Conservation (phyloP, 2,888 invertebrate genomes). For the Abrostola triplasia region DNA sequence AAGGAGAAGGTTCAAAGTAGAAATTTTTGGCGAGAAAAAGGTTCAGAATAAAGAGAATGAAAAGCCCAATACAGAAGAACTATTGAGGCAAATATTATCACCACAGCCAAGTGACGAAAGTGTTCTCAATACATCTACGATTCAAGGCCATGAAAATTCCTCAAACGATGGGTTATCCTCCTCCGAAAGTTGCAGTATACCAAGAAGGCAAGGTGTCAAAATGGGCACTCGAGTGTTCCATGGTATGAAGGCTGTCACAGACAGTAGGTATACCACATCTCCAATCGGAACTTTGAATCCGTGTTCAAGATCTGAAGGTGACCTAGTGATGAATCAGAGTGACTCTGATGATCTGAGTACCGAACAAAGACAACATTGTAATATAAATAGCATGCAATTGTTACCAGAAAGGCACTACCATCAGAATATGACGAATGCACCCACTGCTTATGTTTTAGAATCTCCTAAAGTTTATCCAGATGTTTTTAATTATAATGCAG, state of each 20-base stretch:
- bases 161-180: constrained; percentile 85
- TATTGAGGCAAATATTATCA: constrained; percentile 77
- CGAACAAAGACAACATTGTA: constrained; percentile 85
- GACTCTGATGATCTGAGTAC: constrained; percentile 84
- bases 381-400: constrained; percentile 84
- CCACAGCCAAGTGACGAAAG: constrained; percentile 74
- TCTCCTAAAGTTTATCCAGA: constrained; percentile 86
- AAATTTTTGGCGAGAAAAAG: constrained; percentile 85
- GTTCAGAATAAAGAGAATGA: constrained; percentile 92
- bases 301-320: constrained; percentile 75
- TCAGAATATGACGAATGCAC: constrained; percentile 67
- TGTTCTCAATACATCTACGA: constrained; percentile 58
- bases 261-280: constrained; percentile 68
- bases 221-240: constrained; percentile 92
- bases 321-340: constrained; percentile 79
- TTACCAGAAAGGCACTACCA: constrained; percentile 83
- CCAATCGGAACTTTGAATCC: constrained; percentile 64
- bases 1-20: constrained; percentile 86
- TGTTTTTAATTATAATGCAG: constrained; percentile 78
- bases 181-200: constrained; percentile 84
- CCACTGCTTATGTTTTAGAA: constrained; percentile 86
- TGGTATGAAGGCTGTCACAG: constrained; percentile 75
- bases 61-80: constrained; percentile 86
- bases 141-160: constrained; percentile 72
- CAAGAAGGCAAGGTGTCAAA: constrained; percentile 91